Conservation (phyloP, 2,113 vertebrate species). For the Dasyprocta punctata region DNA sequence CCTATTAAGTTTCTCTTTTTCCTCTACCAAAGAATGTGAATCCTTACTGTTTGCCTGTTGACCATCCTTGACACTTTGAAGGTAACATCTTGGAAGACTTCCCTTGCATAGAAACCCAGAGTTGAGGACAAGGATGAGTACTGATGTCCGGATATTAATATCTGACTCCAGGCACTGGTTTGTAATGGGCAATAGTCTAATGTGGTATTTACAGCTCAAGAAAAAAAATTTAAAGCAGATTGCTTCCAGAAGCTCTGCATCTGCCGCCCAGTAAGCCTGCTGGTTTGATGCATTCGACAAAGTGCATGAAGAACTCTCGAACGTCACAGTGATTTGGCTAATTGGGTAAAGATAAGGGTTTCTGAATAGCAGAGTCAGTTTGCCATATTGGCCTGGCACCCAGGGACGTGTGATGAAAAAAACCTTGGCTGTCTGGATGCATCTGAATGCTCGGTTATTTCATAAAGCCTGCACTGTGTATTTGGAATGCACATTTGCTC, state of each 20-base stretch:
- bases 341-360: slow-evolving; percentile 84
- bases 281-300: slow-evolving; percentile 71
- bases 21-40: background rate
- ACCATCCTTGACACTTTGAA: background rate
- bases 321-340: slow-evolving; percentile 80
- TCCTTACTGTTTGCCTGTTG: background rate
- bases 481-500: slow-evolving; percentile 91
- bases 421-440: slow-evolving; percentile 85
- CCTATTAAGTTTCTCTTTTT: background rate
- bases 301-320: slow-evolving; percentile 73
- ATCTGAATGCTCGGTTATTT: slow-evolving; percentile 88
- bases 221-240: slow-evolving; percentile 64
- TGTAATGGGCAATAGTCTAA: slow-evolving; percentile 58
- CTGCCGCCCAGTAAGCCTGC: slow-evolving; percentile 72
- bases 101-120: background rate
- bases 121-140: background rate
- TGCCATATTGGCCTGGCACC: slow-evolving; percentile 76
- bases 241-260: slow-evolving; percentile 79
- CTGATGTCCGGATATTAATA: slow-evolving; percentile 20
- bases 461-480: slow-evolving; percentile 90
- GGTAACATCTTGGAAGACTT: background rate
- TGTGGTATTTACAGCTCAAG: slow-evolving; percentile 61
- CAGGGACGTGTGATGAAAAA: slow-evolving; percentile 85
- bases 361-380: slow-evolving; percentile 80
- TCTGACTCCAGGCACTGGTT: slow-evolving; percentile 29